phyloP scores from a whole-genome alignment of 2,888 invertebrate species.

The Altica lythri region DNA sequence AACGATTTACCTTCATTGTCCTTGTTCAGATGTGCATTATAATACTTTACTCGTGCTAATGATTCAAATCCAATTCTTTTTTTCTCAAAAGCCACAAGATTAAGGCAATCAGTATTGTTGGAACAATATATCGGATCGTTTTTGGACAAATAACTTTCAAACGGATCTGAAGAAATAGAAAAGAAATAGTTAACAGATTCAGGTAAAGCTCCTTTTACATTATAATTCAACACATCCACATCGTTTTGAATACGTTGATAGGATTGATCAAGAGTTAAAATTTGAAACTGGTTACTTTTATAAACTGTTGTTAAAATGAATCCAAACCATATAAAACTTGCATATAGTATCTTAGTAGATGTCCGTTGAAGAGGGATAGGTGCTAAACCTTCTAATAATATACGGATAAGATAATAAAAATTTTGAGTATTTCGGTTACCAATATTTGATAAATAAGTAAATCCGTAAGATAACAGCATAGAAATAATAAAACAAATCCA shows the following conservation, averaged over 20 bases:
- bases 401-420: not conserved
- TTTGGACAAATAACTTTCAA: not conserved
- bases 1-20: not conserved
- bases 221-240: not conserved
- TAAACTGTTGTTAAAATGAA: conserved; percentile 4
- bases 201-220: not conserved
- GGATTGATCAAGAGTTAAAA: not conserved
- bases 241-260: not conserved
- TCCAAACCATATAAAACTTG: not conserved
- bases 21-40: no score
- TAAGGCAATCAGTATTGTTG: not conserved
- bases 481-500: not conserved
- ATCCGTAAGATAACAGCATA: no score
- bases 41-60: no score
- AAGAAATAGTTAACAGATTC: no score
- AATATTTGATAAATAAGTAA: no score
- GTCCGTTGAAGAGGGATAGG: not conserved
- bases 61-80: not conserved
- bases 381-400: not conserved
- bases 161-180: no score
- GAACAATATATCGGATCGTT: not conserved
- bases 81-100: not conserved
- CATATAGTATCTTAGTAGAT: not conserved
- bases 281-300: conserved; percentile 3
- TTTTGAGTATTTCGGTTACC: no score